Conservation (phyloP, 2,113 vertebrate genomes). For the Bubalus kerabau region DNA sequence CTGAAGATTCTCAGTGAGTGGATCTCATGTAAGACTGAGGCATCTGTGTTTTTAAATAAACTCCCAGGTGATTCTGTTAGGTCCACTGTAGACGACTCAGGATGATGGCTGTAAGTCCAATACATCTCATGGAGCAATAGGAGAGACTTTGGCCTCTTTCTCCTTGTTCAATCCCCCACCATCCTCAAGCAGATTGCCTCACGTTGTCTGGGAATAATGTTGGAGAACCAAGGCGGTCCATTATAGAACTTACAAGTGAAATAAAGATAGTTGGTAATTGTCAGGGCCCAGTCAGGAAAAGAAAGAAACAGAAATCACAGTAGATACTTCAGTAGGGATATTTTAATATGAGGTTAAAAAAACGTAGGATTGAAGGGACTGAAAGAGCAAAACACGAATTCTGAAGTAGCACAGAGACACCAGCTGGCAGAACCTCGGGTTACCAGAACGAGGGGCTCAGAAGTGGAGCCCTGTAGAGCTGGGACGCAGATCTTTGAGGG, state of each 20-base stretch:
- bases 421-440: background rate
- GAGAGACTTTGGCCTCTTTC: background rate
- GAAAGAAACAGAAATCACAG: background rate
- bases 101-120: background rate
- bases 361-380: background rate
- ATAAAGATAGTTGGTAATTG: background rate
- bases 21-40: background rate
- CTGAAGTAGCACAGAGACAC: background rate
- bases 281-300: background rate
- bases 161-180: background rate
- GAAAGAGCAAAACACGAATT: background rate
- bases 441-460: background rate
- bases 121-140: background rate
- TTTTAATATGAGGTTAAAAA: background rate
- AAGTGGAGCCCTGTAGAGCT: background rate
- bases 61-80: background rate
- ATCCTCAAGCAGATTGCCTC: background rate
- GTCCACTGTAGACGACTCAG: background rate
- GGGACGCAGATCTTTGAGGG: background rate
- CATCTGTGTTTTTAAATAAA: background rate
- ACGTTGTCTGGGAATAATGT: background rate
- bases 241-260: background rate
- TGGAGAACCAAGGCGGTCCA: background rate
- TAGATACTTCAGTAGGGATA: background rate
- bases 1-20: background rate